These are phyloP conservation scores for Arizona elegans DNA, from an alignment of 2,113 vertebrate genomes.

Conservation along the genomic window DNA sequence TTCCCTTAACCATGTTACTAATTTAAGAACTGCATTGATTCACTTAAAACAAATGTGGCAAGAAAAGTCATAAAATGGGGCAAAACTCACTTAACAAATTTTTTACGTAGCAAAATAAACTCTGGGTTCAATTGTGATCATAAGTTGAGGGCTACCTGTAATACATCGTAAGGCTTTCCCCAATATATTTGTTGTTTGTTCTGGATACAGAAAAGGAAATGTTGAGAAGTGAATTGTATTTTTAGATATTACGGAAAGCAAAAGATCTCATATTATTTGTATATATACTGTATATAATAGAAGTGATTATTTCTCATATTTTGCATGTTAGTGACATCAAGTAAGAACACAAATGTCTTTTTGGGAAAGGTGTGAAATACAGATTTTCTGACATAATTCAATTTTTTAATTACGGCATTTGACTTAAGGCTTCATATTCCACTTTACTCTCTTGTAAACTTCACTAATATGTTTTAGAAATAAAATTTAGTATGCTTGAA, in stretches of 20 bases:
- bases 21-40: too few relatives aligned
- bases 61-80: too few relatives aligned
- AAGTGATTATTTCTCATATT: not conserved
- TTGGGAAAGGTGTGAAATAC: not conserved
- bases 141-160: too few relatives aligned
- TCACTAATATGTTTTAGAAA: not conserved
- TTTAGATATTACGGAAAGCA: not conserved
- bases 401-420: not conserved
- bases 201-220: not conserved
- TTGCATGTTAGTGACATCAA: not conserved
- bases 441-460: not conserved
- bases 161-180: not conserved
- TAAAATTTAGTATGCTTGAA: constrained; percentile 19
- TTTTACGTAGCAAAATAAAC: too few relatives aligned
- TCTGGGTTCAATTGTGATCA: too few relatives aligned
- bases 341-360: not conserved
- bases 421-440: not conserved
- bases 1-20: too few relatives aligned
- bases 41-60: too few relatives aligned
- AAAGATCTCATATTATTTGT: not conserved
- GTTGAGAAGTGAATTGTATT: not conserved
- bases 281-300: not conserved
- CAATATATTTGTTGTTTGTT: not conserved
- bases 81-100: too few relatives aligned
- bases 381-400: not conserved